Evolutionary conservation across 2,797 vertebrate species (phyloP).

Genomic region (Enteromius thamalakanensis): DNA sequence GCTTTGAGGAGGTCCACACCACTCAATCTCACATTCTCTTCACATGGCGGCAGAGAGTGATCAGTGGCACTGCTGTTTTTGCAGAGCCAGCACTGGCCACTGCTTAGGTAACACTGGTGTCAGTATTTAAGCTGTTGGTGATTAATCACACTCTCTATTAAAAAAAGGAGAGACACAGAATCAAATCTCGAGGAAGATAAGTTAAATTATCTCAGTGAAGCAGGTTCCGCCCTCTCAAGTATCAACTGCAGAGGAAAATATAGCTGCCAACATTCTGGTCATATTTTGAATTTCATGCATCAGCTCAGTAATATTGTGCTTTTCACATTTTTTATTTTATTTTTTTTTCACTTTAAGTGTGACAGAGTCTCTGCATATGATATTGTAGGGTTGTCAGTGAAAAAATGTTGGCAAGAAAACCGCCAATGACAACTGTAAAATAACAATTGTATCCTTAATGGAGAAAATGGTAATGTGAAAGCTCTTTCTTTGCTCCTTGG

Average conservation of each 20-base stretch:
- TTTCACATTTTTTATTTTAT: neutral
- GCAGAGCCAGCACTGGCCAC: slow-evolving; percentile 26
- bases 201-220: slow-evolving; percentile 53
- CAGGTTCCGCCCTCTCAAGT: slow-evolving; percentile 47
- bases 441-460: neutral
- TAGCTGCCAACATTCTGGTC: slow-evolving; percentile 36
- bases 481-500: neutral
- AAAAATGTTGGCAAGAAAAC: neutral
- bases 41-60: slow-evolving; percentile 1
- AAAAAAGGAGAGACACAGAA: slow-evolving; percentile 40
- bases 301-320: slow-evolving; percentile 27
- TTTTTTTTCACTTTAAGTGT: slow-evolving; percentile 22
- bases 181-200: slow-evolving; percentile 52
- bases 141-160: slow-evolving; percentile 57
- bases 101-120: slow-evolving; percentile 45
- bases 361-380: neutral
- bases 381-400: neutral
- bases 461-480: slow-evolving; percentile 22
- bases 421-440: neutral
- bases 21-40: slow-evolving; percentile 23
- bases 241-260: slow-evolving; percentile 48
- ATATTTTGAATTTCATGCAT: neutral
- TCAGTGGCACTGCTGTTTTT: slow-evolving; percentile 6
- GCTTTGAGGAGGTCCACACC: slow-evolving; percentile 32
- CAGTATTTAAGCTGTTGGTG: slow-evolving; percentile 51